Evolutionary conservation across 2,113 vertebrate species (phyloP).

Genomic region (Coracopsis vasa): DNA sequence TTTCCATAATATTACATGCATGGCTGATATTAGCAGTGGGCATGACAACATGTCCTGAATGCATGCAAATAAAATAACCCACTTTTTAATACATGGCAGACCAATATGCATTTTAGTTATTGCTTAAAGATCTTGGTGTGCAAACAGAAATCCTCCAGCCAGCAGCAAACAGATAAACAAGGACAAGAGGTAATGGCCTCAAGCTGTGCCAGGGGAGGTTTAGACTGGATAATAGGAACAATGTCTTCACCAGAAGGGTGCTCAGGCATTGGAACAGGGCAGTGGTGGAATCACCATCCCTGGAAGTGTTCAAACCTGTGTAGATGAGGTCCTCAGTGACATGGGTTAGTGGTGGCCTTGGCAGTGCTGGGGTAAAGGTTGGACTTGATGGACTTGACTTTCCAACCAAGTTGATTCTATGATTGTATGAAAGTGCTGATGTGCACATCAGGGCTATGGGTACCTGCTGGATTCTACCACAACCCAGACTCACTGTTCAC

Average conservation of each 20-base stretch:
- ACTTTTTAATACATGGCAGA: not conserved
- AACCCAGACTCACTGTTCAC: not conserved
- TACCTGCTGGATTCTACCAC: not conserved
- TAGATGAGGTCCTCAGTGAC: not conserved
- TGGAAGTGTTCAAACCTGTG: not conserved
- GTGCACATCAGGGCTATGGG: not conserved
- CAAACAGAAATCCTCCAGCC: not conserved
- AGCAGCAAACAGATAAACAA: not conserved
- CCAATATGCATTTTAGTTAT: not conserved
- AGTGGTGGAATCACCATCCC: not conserved
- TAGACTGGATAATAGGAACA: not conserved
- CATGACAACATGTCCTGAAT: not conserved
- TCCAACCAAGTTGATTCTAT: not conserved
- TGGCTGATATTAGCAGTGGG: not conserved
- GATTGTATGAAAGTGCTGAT: not conserved
- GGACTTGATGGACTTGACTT: not conserved
- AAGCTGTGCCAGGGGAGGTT: not conserved
- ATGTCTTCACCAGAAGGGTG: not conserved
- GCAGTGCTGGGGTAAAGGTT: not conserved
- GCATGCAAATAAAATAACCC: not conserved
- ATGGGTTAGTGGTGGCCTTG: not conserved
- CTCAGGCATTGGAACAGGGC: not conserved
- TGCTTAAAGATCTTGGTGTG: not conserved
- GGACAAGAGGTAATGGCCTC: not conserved
- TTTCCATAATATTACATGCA: not conserved